Conservation (phyloP, 2,113 vertebrate species). For the Amblyornis subalaris region DNA sequence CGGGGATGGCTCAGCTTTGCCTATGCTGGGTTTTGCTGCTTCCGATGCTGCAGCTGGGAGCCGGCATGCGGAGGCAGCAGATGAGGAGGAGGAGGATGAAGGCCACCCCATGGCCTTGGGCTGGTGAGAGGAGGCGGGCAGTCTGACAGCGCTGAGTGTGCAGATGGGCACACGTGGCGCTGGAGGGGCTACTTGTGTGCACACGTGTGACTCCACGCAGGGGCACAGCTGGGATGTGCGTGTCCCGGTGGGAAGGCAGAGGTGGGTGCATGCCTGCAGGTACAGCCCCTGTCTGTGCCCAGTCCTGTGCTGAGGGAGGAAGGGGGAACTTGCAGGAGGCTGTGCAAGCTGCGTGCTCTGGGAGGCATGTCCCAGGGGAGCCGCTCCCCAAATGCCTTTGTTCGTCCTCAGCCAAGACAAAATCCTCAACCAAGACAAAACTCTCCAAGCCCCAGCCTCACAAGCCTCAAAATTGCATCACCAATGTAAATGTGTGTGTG, state of each 20-base stretch:
- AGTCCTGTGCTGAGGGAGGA: accelerated
- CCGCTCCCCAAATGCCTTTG: neutral
- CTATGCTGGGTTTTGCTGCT: neutral
- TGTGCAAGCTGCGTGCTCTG: neutral
- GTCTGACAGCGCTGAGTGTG: accelerated
- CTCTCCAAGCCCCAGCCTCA: accelerated
- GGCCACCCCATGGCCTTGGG: neutral
- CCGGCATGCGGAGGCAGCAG: neutral
- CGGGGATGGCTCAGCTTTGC: accelerated
- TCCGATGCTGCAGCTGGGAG: neutral
- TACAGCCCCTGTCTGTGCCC: neutral
- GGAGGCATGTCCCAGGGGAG: neutral
- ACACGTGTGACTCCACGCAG: accelerated
- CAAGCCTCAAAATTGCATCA: neutral
- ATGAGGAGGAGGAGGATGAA: neutral
- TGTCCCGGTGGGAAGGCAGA: neutral
- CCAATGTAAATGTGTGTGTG: too few relatives aligned
- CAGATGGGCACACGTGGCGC: accelerated
- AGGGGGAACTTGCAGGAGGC: neutral
- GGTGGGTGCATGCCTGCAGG: accelerated
- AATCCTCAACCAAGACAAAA: neutral
- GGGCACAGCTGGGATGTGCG: accelerated
- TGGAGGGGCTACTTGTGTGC: accelerated
- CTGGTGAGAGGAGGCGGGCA: neutral
- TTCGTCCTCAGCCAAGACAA: neutral